phyloP scores from a whole-genome alignment of 2,797 vertebrate genomes.

The Onychomys torridus region DNA sequence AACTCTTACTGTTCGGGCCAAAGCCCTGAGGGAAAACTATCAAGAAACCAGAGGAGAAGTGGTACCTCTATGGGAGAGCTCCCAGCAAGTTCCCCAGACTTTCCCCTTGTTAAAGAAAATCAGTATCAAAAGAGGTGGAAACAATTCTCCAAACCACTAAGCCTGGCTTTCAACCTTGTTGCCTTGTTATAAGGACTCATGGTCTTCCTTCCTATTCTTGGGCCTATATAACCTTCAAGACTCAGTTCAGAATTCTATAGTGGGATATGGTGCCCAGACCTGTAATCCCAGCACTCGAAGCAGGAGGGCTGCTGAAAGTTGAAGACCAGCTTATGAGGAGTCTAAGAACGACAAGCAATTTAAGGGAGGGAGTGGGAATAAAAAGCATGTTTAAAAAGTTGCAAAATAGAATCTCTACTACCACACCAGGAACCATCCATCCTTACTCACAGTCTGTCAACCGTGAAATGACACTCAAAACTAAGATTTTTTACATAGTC shows the following conservation, averaged over 20 bases:
- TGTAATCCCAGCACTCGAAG: not conserved
- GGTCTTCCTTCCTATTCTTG: not conserved
- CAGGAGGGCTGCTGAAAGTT: not conserved
- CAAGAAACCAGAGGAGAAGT: not conserved
- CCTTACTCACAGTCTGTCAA: not conserved
- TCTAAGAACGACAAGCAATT: not conserved
- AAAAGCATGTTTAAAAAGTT: constrained; percentile 15
- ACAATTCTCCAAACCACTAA: not conserved
- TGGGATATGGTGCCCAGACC: not conserved
- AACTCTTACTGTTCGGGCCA: not conserved
- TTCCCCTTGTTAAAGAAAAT: not conserved
- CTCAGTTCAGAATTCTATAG: not conserved
- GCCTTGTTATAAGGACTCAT: not conserved
- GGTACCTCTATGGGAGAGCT: not conserved
- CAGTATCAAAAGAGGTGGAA: constrained; percentile 5
- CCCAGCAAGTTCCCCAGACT: not conserved
- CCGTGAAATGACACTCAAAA: constrained; percentile 35
- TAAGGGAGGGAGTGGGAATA: not conserved
- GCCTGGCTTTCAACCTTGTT: not conserved
- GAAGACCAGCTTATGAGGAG: not conserved
- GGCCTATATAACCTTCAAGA: not conserved
- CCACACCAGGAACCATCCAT: not conserved
- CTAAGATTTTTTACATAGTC: not conserved
- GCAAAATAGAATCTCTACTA: constrained; percentile 32
- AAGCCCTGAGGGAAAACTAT: not conserved